Base-by-base conservation (phyloP, 1,140 invertebrate species). In the Drosophila nebulosa region DNA sequence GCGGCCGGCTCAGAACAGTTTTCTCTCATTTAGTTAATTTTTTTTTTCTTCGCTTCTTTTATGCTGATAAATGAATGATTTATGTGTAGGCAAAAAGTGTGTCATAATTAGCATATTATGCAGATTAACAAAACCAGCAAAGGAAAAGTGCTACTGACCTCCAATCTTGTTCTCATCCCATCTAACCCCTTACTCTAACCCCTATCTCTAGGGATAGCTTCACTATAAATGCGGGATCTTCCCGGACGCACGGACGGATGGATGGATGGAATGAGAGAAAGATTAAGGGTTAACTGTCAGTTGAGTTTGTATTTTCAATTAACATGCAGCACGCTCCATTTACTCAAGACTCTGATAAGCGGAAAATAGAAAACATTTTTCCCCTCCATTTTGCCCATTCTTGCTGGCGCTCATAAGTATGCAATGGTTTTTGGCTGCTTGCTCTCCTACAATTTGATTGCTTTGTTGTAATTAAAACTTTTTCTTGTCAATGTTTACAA, bases 381-480 rank as follows among this genome's bases (percentile, higher is more conserved):
- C n/a, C n/a, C 18, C 7, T 21, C 16, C n/a, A 30, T 30, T 55
- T 27, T 55, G 6, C 10, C 9, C 4, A 50, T n/a, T n/a, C 46
- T 10, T 18, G 22, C 46, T 26, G 51, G 65, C 69, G 65, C 80
- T 78, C 53, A 80, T 77, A 78, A 86, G 81, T 86, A 80, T 74
- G 80, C 78, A 63, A 74, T 53, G 55, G 35, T 59, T 69, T 74
- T 30, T 50, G 39, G 39, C 39, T 69, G 69, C 70, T 71, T 62
- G 22, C 36, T 56, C 42, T 69, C 1, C 24, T 32, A 55, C 52
- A 79, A 66, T 46, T 46, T 60, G 69, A 85, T 79, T 79, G 64
- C 71, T 61, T 86, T 81, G 83, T 78, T 72, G 83, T 81, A 86
- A 78, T 81, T 86, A 75, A 75, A 86, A 85, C 66, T 75, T 79